Base-by-base conservation (phyloP, 2,113 vertebrate genomes). In the Tretioscincus oriximinensis region DNA sequence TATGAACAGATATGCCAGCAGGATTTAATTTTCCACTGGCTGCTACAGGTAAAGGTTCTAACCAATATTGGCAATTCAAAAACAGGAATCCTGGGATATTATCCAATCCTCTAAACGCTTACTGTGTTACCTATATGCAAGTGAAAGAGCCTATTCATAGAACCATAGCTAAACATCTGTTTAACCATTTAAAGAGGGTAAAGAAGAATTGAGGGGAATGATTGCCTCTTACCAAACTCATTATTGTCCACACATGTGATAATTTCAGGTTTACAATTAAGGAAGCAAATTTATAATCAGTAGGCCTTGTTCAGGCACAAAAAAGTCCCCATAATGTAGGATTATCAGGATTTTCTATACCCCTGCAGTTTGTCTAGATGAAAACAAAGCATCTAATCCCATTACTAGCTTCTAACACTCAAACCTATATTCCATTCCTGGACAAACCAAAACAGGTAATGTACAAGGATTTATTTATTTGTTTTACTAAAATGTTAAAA, bases 41-140 rank as follows among this genome's bases (percentile, higher is more conserved):
- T 54, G 84, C 71, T 81, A 45, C 21, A 82, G 70, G 81, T 24
- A 26, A 24, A 78, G 4, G 5, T 18, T 3, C 28, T 66, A 41
- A 75, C 16, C 78, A 78, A 72, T 74, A 67, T 22, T 54, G n/a
- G n/a, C 74, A 88, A 73, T 73, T 29, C 2, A 58, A 31, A 58
- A 84, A 28, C 20, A 24, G 14, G 0, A 5, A 28, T 66, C 0
- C 0, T n/a, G 71, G 6, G 6, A 76, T 29, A 76, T 18, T 28
- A n/a, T 28, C 1, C 22, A 81, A 31, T 58, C 81, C 54, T 79
- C 3, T 54, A 66, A 64, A 35, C 60, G 73, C 29, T 51, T 85
- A 54, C 60, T 54, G 35, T 49, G 26, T 5, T 0, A 0, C 21
- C 2, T 29, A 47, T 31, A n/a, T 29, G 28, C 4, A 45, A n/a